phyloP scores from a whole-genome alignment of 2,888 invertebrate genomes.

The Hyles lineata region DNA sequence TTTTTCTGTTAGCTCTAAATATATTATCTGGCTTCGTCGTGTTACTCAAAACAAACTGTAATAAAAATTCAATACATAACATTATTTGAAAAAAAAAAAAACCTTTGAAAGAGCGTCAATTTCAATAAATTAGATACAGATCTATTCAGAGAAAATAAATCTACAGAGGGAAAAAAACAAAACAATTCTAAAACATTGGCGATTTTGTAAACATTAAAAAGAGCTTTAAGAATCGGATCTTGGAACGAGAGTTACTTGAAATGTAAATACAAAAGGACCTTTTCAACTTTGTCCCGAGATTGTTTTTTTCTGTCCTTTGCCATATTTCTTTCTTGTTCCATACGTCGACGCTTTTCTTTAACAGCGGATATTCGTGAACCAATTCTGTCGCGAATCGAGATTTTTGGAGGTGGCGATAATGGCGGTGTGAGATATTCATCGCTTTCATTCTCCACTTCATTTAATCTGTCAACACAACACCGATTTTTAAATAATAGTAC shows the following conservation, averaged over 20 bases:
- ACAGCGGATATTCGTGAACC: constrained; percentile 61
- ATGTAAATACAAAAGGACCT: constrained; percentile 57
- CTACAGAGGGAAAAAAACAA: constrained; percentile 36
- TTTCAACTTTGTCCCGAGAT: constrained; percentile 63
- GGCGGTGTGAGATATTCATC: constrained; percentile 54
- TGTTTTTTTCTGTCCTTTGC: constrained; percentile 59
- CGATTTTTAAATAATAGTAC: not conserved
- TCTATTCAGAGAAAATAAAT: constrained; percentile 33
- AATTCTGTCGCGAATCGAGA: constrained; percentile 67
- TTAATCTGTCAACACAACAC: constrained; percentile 56
- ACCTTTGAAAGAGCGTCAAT: not conserved
- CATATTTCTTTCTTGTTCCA: constrained; percentile 52
- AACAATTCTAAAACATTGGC: constrained; percentile 36
- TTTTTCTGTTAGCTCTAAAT: constrained; percentile 54
- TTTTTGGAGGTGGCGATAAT: constrained; percentile 52
- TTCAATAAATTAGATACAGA: constrained; percentile 26
- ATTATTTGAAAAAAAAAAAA: not conserved
- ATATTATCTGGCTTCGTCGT: constrained; percentile 58
- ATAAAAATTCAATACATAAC: constrained; percentile 33
- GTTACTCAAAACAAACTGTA: constrained; percentile 71
- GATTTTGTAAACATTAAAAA: constrained; percentile 49
- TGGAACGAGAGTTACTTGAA: constrained; percentile 41
- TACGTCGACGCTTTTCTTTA: constrained; percentile 57
- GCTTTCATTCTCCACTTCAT: constrained; percentile 58
- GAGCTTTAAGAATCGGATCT: constrained; percentile 40